Evolutionary conservation across 2,888 invertebrate species (phyloP), one percentile per base, ranked within the genome.

Genomic region (Heteromurus nitidus): DNA sequence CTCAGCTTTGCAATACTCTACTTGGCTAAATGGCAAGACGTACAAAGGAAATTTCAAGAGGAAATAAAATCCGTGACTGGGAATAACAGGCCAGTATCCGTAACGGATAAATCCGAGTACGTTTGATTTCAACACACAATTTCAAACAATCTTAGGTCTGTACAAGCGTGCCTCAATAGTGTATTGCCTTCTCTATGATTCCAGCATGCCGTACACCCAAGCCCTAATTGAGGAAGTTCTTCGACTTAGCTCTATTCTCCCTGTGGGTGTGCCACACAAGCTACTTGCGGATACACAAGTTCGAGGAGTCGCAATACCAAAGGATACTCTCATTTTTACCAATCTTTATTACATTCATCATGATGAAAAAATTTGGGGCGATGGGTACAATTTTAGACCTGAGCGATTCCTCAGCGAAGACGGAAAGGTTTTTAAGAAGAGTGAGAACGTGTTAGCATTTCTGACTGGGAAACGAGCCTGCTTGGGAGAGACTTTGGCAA

Each of bases 31-130:
- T 47, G 53, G 11, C 74, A 76, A 1, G 72, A 82, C 13, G 77
- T 70, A 0, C 85, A 83, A 42, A 64, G 50, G n/a, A 75, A 74
- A 44, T 13, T 85, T 5, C 64, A 76, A 7, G 60, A 73, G 36
- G 85, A 85, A 69, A 83, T 85, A 47, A 77, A 83, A 26, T 11
- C 18, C 0, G 75, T 82, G 11, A 44, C 77, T 42, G 82, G 83
- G 0, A 7, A 53, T 1, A 11, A n/a, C 5, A 11, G 65, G 2
- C 47, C 13, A 7, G 26, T 44, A 0, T 36, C n/a, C 13, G n/a
- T 65, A 3, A 13, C 24, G 1, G 53, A 75, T 28, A 64, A 20
- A 22, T 20, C 1, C 20, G 36, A 7, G 42, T 64, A 22, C n/a
- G n/a, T n/a, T n/a, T n/a, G n/a, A n/a, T n/a, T n/a, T n/a, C n/a